Percentiles rank a stretch among this genome's conserved stretches.
phyloP scores from a whole-genome alignment of 2,113 vertebrate species.

The Lagenorhynchus albirostris region DNA sequence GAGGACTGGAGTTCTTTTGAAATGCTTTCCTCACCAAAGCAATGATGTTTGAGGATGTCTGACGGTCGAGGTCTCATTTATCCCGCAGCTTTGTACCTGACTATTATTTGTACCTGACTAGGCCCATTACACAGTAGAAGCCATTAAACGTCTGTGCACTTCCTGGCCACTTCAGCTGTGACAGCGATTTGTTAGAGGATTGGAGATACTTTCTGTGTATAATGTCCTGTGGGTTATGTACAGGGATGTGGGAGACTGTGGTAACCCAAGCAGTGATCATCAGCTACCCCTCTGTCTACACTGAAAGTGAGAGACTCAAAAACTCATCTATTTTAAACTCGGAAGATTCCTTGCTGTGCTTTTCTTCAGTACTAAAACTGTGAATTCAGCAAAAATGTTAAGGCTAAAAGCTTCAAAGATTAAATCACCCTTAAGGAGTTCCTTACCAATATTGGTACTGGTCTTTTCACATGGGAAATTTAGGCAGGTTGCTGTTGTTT shows the following conservation, averaged over 20 bases:
- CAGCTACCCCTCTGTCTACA: neutral
- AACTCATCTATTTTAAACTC: neutral
- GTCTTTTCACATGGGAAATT: neutral
- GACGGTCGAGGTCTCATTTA: conserved; percentile 47
- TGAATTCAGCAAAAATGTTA: neutral
- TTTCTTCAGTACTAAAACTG: conserved; percentile 18
- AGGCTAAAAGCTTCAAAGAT: neutral
- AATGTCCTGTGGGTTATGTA: neutral
- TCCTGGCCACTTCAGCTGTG: neutral
- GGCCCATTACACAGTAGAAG: conserved; percentile 41
- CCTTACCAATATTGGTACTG: neutral
- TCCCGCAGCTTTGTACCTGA: conserved; percentile 47
- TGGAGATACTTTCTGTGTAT: neutral
- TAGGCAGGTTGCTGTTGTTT: neutral
- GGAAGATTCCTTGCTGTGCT: neutral
- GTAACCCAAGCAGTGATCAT: neutral
- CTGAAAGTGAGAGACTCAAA: conserved; percentile 25
- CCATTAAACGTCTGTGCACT: conserved; percentile 65
- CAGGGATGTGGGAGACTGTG: neutral
- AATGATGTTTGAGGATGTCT: conserved; percentile 49
- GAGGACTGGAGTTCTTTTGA: conserved; percentile 45
- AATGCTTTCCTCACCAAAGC: conserved; percentile 53
- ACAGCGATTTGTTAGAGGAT: conserved; percentile 41
- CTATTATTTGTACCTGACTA: conserved; percentile 40
- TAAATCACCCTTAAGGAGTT: neutral